Base-by-base conservation (phyloP, 2,113 vertebrate genomes). In the Pelmatolapia mariae region DNA sequence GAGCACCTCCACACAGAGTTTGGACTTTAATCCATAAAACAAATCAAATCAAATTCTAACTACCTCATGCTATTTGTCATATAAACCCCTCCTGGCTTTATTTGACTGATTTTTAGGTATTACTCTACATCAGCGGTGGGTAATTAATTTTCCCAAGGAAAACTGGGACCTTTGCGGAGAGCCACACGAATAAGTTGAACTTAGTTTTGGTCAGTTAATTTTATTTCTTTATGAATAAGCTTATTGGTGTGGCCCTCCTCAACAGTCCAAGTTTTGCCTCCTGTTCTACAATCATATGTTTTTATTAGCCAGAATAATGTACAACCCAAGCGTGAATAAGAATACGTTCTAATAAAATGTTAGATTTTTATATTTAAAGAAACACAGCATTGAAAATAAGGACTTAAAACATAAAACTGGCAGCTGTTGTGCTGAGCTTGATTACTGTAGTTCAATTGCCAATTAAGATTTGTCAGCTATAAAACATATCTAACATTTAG, bases 391-490 rank as follows among this genome's bases (percentile, higher is more conserved):
- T 24, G 29, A 56, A 87, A 73, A 54, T 10, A 90, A 18, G 4
- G 71, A 83, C 19, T 38, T 80, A 57, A 36, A 86, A 68, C 11
- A 63, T 12, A 52, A 82, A 43, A 4, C 52, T 80, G 86, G 15
- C 71, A 76, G 86, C 82, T 87, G 84, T 66, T 8, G 56, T 24
- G 66, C 81, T 52, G 50, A 85, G 63, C 54, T 63, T 84, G 36
- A 84, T 78, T 24, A 24, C 29, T 36, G 26, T 73, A 63, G 61
- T 38, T 89, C 22, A 84, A 82, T 18, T 84, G 80, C 78, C 61
- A 93, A 86, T 90, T 86, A 81, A 81, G 56, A 59, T 90, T 85
- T 91, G 80, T 85, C 87, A 83, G 45, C 68, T 66, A 19, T 11
- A 87, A 84, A 88, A 40, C 45, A 76, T 36, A 68, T 83, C 68